phyloP scores from a whole-genome alignment of 2,888 invertebrate genomes.

The Tenthredo mesomela region DNA sequence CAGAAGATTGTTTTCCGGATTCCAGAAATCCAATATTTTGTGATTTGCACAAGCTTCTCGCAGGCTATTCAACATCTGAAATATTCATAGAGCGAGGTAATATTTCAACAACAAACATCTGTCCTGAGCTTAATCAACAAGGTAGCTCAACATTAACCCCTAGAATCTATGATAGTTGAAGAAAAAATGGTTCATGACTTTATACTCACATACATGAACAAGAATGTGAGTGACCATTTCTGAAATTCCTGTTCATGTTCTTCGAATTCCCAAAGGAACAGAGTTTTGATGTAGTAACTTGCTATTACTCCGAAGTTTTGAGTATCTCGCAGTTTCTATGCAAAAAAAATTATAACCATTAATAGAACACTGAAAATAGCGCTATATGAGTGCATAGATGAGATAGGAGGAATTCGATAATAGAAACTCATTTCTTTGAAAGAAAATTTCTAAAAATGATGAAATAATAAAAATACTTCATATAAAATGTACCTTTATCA shows the following conservation, averaged over 20 bases:
- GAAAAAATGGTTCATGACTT: not conserved
- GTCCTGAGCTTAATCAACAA: slow-evolving; percentile 67
- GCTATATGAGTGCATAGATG: not conserved
- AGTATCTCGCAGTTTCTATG: slow-evolving; percentile 79
- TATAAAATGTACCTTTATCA: slow-evolving; percentile 65
- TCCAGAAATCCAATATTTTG: not conserved
- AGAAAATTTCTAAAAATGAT: not conserved
- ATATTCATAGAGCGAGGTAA: not conserved
- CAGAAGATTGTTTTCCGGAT: not conserved
- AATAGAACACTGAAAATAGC: not conserved
- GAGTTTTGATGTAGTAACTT: slow-evolving; percentile 81
- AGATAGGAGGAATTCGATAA: not conserved
- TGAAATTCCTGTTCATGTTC: slow-evolving; percentile 57
- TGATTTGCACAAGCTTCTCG: slow-evolving; percentile 68
- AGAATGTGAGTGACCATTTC: slow-evolving; percentile 53
- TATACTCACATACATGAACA: slow-evolving; percentile 64
- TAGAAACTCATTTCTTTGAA: not conserved
- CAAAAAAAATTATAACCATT: not conserved
- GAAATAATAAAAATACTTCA: not conserved
- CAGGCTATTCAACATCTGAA: slow-evolving; percentile 77
- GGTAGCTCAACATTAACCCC: not conserved
- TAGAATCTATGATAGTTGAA: not conserved
- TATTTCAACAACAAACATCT: slow-evolving; percentile 52
- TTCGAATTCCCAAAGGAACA: slow-evolving; percentile 78
- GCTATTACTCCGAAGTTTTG: slow-evolving; percentile 78